phyloP scores from a whole-genome alignment of 2,113 vertebrate genomes.

The Geococcyx californianus region DNA sequence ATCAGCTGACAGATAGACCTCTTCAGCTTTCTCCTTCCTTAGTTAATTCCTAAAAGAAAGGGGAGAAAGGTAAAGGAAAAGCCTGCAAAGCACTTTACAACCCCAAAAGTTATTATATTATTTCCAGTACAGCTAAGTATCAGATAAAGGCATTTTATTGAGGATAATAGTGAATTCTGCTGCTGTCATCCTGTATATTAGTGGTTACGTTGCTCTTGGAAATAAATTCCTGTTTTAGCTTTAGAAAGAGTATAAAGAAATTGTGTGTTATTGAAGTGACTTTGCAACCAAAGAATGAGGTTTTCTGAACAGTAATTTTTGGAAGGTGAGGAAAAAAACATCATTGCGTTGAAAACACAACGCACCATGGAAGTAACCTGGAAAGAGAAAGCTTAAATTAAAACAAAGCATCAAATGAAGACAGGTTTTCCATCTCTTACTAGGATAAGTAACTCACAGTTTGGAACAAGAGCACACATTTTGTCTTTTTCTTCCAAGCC shows the following conservation, averaged over 20 bases:
- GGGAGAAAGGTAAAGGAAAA: neutral
- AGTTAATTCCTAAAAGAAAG: slow-evolving; percentile 6
- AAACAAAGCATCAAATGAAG: neutral
- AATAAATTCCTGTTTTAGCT: slow-evolving; percentile 14
- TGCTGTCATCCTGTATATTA: neutral
- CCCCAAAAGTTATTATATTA: neutral
- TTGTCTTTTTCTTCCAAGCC: neutral
- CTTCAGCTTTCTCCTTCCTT: neutral
- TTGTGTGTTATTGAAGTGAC: neutral
- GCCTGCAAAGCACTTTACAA: neutral
- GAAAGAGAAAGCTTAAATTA: neutral
- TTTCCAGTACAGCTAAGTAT: slow-evolving; percentile 26
- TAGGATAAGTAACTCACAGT: neutral
- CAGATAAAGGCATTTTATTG: slow-evolving; percentile 34
- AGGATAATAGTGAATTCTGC: slow-evolving; percentile 3
- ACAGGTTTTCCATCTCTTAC: neutral
- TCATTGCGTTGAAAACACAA: neutral
- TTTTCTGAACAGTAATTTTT: neutral
- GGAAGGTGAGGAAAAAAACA: neutral
- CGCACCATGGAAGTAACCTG: neutral
- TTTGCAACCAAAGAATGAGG: slow-evolving; percentile 12
- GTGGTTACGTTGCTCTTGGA: neutral
- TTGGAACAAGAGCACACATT: neutral
- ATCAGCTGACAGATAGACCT: neutral
- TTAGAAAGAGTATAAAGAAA: neutral